These are phyloP conservation scores for Glossophaga mutica DNA, from an alignment of 2,797 vertebrate species.

Conservation along the genomic window DNA sequence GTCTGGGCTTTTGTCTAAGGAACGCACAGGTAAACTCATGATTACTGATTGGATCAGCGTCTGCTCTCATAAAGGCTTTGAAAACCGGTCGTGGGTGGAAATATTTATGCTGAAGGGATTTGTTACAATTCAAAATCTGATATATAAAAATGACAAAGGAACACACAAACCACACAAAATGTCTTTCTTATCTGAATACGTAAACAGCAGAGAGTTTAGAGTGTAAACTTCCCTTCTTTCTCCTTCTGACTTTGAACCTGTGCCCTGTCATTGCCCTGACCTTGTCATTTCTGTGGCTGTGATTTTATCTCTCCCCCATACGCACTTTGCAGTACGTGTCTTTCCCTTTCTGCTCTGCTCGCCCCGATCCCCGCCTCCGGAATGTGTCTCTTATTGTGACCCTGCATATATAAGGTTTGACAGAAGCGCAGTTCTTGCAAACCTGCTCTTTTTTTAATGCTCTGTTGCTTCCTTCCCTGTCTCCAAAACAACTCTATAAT, in stretches of 20 bases:
- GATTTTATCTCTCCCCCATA: not conserved
- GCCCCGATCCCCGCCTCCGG: not conserved
- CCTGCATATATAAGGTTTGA: conserved; percentile 36
- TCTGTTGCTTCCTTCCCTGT: conserved; percentile 43
- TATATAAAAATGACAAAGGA: not conserved
- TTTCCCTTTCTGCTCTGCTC: not conserved
- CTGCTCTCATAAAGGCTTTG: not conserved
- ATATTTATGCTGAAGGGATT: not conserved
- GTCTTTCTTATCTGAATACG: not conserved
- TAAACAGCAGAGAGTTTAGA: not conserved
- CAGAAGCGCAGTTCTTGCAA: conserved; percentile 44
- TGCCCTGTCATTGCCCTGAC: not conserved
- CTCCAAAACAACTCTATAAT: conserved; percentile 18
- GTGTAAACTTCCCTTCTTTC: not conserved
- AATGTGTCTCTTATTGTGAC: not conserved
- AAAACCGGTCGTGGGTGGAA: not conserved
- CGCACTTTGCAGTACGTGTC: not conserved
- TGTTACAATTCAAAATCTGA: conserved; percentile 10
- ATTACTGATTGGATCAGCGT: not conserved
- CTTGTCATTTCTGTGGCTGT: not conserved
- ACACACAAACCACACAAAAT: not conserved
- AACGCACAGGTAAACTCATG: not conserved
- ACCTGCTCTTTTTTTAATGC: conserved; percentile 24
- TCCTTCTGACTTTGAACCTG: not conserved
- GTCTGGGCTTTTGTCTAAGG: not conserved